These are phyloP conservation scores for Crossaster papposus DNA, from an alignment of 53 echinoderm and acorn worm species.

Conservation along the genomic window DNA sequence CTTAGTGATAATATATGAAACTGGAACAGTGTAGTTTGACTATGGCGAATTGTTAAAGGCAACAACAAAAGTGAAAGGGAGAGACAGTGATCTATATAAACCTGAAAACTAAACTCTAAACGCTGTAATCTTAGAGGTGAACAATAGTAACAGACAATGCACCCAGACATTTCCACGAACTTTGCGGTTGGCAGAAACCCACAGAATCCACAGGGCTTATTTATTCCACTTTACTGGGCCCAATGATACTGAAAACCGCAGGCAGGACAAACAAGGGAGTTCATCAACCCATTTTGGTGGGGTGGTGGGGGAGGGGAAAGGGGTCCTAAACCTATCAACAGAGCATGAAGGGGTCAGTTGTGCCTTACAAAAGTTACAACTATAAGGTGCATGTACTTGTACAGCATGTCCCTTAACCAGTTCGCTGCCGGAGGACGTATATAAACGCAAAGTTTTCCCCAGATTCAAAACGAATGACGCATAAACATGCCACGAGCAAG, in stretches of 20 bases:
- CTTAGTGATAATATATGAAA: too few species aligned
- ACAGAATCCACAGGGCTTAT: not conserved
- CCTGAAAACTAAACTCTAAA: not conserved
- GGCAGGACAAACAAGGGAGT: not conserved
- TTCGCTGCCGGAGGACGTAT: too few species aligned
- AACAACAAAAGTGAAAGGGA: not conserved
- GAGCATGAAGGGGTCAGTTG: not conserved
- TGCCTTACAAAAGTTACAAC: not conserved
- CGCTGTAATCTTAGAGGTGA: not conserved
- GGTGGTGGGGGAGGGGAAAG: not conserved
- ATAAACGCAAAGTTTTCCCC: too few species aligned
- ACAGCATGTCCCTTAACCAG: too few species aligned
- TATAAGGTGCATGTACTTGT: not conserved
- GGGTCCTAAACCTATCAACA: not conserved
- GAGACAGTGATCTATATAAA: not conserved
- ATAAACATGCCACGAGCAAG: too few species aligned
- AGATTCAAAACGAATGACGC: too few species aligned
- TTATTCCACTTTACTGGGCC: not conserved
- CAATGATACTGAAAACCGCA: not conserved
- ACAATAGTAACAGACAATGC: not conserved
- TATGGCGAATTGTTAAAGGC: too few species aligned
- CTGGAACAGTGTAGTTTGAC: too few species aligned
- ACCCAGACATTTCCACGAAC: not conserved
- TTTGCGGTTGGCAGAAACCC: slow-evolving; percentile 1
- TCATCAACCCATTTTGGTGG: not conserved